phyloP scores from a whole-genome alignment of 2,113 vertebrate species.

The Eurystomus gularis region DNA sequence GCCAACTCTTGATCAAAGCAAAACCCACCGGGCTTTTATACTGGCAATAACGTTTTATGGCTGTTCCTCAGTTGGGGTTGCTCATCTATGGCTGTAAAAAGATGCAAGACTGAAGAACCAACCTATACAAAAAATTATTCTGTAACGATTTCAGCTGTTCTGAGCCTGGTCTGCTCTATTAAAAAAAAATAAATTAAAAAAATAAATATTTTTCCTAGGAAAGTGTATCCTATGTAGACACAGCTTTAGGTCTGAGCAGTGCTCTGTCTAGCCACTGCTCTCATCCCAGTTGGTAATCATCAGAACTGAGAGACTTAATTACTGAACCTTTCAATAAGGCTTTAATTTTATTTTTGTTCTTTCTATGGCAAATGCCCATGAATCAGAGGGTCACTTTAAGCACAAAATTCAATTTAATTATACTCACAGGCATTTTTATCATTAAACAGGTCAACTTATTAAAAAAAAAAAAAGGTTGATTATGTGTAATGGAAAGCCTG shows the following conservation, averaged over 20 bases:
- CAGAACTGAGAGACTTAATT: constrained; percentile 74
- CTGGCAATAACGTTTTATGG: not conserved
- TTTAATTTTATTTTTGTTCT: constrained; percentile 71
- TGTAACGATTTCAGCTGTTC: not conserved
- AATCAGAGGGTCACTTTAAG: constrained; percentile 69
- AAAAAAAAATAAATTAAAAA: not conserved
- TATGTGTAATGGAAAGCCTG: constrained; percentile 54
- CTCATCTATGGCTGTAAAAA: not conserved
- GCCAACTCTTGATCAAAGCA: not conserved
- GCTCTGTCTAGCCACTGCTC: not conserved
- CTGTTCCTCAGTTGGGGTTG: not conserved
- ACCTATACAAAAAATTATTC: not conserved
- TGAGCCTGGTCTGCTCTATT: not conserved
- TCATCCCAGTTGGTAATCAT: constrained; percentile 46
- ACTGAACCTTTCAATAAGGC: constrained; percentile 63
- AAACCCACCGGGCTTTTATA: not conserved
- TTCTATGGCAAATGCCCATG: constrained; percentile 58
- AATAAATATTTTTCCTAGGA: not conserved
- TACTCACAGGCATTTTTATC: constrained; percentile 53
- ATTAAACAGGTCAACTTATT: constrained; percentile 62
- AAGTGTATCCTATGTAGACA: not conserved
- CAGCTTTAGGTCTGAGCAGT: not conserved
- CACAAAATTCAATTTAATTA: constrained; percentile 70
- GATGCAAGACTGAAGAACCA: not conserved
- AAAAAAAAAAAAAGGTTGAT: constrained; percentile 40